phyloP scores from a whole-genome alignment of 1,140 invertebrate species.

The Anoplolepis gracilipes region DNA sequence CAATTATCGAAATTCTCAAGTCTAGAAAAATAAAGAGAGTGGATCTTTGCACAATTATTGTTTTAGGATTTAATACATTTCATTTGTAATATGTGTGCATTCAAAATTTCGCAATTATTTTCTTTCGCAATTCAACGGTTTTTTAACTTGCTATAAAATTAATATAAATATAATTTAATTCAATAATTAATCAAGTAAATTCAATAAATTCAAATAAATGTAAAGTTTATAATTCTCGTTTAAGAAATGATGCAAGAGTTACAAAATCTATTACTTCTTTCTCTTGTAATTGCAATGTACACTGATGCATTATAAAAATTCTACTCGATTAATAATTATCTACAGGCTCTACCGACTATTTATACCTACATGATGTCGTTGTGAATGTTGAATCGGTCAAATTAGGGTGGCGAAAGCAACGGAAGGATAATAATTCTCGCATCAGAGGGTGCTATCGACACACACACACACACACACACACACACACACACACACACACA shows the following conservation, averaged over 20 bases:
- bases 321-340: conserved; percentile 1
- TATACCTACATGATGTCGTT: background rate
- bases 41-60: background rate
- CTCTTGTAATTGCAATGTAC: background rate
- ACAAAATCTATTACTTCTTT: background rate
- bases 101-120: background rate
- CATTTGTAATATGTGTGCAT: background rate
- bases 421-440: conserved; percentile 29
- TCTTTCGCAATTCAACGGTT: background rate
- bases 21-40: too few relatives aligned
- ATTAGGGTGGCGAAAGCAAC: conserved; percentile 37
- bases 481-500: too few relatives aligned
- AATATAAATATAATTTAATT: background rate
- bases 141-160: background rate
- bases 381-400: conserved; percentile 28
- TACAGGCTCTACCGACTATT: background rate
- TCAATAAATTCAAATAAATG: background rate
- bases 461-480: too few relatives aligned
- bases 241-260: background rate
- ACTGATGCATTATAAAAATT: background rate
- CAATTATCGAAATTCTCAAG: background rate
- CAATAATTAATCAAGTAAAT: too few relatives aligned
- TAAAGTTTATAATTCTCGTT: background rate
- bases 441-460: conserved; percentile 54
- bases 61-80: background rate